Evolutionary conservation across 1,140 invertebrate species (phyloP).

Genomic region (Parasteatoda tepidariorum): DNA sequence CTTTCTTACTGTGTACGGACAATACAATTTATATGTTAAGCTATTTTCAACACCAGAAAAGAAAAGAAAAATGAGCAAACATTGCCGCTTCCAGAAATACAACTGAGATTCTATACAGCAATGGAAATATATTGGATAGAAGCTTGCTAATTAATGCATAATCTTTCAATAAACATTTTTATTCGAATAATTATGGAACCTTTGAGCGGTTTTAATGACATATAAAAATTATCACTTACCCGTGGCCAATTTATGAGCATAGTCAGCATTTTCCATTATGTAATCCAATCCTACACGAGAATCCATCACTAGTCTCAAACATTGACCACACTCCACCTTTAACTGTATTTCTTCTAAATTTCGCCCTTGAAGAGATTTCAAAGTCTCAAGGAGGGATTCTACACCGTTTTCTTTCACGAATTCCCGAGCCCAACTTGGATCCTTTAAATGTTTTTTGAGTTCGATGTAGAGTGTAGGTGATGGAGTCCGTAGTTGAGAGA

Average conservation of each 20-base stretch:
- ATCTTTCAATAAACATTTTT: too few relatives aligned
- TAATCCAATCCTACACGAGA: slow-evolving; percentile 70
- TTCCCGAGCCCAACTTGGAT: slow-evolving; percentile 11
- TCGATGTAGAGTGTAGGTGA: background rate
- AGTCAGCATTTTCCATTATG: slow-evolving; percentile 69
- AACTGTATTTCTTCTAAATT: slow-evolving; percentile 24
- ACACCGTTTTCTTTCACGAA: slow-evolving; percentile 39
- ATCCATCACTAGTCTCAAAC: slow-evolving; percentile 67
- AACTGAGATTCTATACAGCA: too few relatives aligned
- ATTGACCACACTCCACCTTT: slow-evolving; percentile 41
- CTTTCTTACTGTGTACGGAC: too few relatives aligned
- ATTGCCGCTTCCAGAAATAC: too few relatives aligned
- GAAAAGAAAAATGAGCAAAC: too few relatives aligned
- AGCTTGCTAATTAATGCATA: too few relatives aligned
- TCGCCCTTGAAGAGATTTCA: slow-evolving; percentile 10
- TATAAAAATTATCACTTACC: slow-evolving; percentile 69
- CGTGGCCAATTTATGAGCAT: slow-evolving; percentile 69
- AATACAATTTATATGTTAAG: too few relatives aligned
- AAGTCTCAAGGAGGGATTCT: slow-evolving; percentile 22
- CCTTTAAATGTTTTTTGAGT: slow-evolving; percentile 13
- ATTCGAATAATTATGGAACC: too few relatives aligned
- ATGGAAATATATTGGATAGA: too few relatives aligned
- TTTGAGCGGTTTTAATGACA: too few relatives aligned
- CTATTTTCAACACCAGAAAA: too few relatives aligned
- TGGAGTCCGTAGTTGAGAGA: slow-evolving; percentile 26